phyloP scores from a whole-genome alignment of 2,797 vertebrate species.

The Gobionotothen gibberifrons region DNA sequence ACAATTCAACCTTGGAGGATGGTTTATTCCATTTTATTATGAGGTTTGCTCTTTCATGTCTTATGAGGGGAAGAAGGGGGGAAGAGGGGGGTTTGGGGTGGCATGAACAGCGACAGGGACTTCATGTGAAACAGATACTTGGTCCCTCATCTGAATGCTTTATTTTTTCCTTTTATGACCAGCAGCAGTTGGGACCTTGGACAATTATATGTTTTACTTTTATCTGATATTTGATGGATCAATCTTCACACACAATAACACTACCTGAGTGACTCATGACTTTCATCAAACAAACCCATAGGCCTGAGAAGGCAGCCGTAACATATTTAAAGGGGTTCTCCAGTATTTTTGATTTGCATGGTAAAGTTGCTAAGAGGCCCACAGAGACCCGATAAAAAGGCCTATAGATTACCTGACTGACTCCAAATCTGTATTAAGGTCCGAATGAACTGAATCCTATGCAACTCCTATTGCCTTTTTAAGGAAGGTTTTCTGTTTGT shows the following conservation, averaged over 20 bases:
- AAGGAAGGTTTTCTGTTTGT: background rate
- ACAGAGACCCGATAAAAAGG: background rate
- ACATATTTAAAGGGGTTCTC: background rate
- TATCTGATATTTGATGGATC: conserved; percentile 36
- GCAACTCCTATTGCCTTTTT: background rate
- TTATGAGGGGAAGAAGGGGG: conserved; percentile 22
- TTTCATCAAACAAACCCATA: conserved; percentile 59
- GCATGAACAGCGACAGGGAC: conserved; percentile 59
- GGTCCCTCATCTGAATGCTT: conserved; percentile 53
- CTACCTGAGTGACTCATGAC: conserved; percentile 34
- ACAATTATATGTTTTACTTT: conserved; percentile 65
- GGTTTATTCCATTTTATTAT: conserved; percentile 84
- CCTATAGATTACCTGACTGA: background rate
- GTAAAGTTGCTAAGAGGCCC: background rate
- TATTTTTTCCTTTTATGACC: conserved; percentile 55
- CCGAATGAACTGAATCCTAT: background rate
- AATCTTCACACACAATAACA: conserved; percentile 8
- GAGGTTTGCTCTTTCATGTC: conserved; percentile 80
- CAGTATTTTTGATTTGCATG: background rate
- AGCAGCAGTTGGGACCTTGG: conserved; percentile 38
- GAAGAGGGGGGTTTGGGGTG: background rate
- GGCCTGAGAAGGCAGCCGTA: background rate
- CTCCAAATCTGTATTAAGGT: background rate
- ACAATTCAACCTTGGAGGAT: conserved; percentile 82
- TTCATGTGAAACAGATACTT: conserved; percentile 76